phyloP scores from a whole-genome alignment of 2,888 invertebrate species.

The Himalopsyche kuldschensis region DNA sequence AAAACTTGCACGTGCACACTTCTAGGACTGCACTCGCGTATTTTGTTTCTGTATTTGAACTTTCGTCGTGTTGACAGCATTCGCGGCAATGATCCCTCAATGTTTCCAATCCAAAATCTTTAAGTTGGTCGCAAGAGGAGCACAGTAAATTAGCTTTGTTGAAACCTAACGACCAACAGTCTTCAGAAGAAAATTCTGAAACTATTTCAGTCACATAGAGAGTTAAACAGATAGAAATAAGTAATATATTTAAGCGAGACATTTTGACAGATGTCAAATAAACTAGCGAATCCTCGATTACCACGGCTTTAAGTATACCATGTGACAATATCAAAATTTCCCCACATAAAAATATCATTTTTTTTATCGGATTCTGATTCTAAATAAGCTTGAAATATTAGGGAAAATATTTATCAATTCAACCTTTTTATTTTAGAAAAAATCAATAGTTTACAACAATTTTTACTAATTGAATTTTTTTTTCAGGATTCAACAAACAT shows the following conservation, averaged over 20 bases:
- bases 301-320: background rate
- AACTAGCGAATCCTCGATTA: background rate
- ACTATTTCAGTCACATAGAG: background rate
- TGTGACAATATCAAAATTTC: background rate
- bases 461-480: background rate
- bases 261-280: background rate
- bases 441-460: too few species aligned
- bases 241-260: background rate
- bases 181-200: slow-evolving; percentile 45
- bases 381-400: too few species aligned
- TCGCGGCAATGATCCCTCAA: slow-evolving; percentile 72
- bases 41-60: slow-evolving; percentile 66
- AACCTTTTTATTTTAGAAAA: background rate
- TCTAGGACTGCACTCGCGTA: slow-evolving; percentile 92
- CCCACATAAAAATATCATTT: background rate
- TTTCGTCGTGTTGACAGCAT: slow-evolving; percentile 79
- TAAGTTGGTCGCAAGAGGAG: slow-evolving; percentile 84
- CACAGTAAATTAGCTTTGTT: slow-evolving; percentile 84
- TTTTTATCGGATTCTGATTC: too few species aligned
- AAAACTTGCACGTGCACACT: slow-evolving; percentile 98
- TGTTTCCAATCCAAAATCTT: slow-evolving; percentile 71
- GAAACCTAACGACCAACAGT: slow-evolving; percentile 84
- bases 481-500: slow-evolving; percentile 81
- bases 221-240: background rate
- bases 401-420: background rate